Conservation (phyloP, 2,888 invertebrate species). For the Cerastis rubricosa region DNA sequence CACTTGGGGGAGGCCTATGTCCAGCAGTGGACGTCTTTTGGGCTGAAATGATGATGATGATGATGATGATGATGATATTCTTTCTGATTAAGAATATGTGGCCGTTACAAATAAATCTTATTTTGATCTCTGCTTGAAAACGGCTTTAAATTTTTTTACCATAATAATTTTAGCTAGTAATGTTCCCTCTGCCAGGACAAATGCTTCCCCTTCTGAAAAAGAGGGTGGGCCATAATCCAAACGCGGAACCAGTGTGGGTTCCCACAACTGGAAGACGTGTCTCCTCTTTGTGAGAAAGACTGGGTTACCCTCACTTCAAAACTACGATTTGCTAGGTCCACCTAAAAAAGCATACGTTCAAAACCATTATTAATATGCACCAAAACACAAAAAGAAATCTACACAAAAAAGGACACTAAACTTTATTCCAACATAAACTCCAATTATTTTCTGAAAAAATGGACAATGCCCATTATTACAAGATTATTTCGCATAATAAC, state of each 20-base stretch:
- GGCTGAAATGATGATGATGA: no score
- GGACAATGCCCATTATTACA: conserved; percentile 69
- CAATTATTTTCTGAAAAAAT: conserved; percentile 68
- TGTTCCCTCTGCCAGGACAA: neutral
- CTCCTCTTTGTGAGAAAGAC: neutral
- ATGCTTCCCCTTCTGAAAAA: neutral
- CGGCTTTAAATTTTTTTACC: neutral
- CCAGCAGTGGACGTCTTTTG: no score
- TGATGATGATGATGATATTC: no score
- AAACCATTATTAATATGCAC: neutral
- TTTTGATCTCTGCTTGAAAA: neutral
- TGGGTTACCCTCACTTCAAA: neutral
- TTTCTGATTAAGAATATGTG: no score
- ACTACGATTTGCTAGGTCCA: neutral
- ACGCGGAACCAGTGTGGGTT: neutral
- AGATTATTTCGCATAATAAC: conserved; percentile 72
- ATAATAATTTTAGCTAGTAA: neutral
- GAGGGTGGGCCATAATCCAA: neutral
- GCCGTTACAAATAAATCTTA: neutral
- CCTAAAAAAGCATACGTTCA: neutral
- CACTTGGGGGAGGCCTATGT: no score
- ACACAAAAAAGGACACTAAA: conserved; percentile 14
- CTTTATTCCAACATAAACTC: conserved; percentile 41
- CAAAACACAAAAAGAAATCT: neutral
- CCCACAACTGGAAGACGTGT: neutral